Evolutionary conservation across 2,797 vertebrate genomes (phyloP).

Genomic region (Characodon lateralis): DNA sequence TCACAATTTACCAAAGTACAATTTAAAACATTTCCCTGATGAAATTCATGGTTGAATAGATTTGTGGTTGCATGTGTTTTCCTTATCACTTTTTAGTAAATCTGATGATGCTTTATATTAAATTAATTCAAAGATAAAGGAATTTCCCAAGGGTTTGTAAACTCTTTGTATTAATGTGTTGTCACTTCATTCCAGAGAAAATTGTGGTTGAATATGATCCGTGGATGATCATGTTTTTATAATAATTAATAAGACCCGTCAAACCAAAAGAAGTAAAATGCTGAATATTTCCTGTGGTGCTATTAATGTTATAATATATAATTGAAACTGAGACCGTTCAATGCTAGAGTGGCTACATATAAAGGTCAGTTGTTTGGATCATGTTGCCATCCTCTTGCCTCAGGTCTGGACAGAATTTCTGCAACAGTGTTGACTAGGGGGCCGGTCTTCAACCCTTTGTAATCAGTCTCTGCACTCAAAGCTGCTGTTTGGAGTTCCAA

Average conservation of each 20-base stretch:
- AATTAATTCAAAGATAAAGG: background rate
- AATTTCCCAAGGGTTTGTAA: background rate
- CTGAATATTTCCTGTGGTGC: background rate
- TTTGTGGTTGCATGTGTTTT: background rate
- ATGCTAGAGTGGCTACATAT: constrained; percentile 17
- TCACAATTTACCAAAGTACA: background rate
- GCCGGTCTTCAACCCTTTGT: constrained; percentile 29
- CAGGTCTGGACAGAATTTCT: constrained; percentile 23
- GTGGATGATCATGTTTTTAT: background rate
- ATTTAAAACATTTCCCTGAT: background rate
- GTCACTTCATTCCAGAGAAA: background rate
- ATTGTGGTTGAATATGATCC: background rate
- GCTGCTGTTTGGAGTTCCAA: constrained; percentile 24
- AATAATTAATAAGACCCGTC: background rate
- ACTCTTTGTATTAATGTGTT: background rate
- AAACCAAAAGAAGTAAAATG: background rate
- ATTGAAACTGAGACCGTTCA: constrained; percentile 7
- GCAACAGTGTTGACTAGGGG: constrained; percentile 46
- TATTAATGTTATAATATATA: constrained; percentile 3
- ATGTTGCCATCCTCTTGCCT: constrained; percentile 15
- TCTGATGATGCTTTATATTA: background rate
- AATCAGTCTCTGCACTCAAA: constrained; percentile 39
- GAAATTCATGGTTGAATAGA: background rate
- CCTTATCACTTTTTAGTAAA: background rate
- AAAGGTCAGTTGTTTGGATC: constrained; percentile 29